A percentile compares a stretch with the other conserved stretches of the same genome.
Evolutionary conservation across 2,113 vertebrate genomes (phyloP).

Genomic region (Monarcha castaneiventris): DNA sequence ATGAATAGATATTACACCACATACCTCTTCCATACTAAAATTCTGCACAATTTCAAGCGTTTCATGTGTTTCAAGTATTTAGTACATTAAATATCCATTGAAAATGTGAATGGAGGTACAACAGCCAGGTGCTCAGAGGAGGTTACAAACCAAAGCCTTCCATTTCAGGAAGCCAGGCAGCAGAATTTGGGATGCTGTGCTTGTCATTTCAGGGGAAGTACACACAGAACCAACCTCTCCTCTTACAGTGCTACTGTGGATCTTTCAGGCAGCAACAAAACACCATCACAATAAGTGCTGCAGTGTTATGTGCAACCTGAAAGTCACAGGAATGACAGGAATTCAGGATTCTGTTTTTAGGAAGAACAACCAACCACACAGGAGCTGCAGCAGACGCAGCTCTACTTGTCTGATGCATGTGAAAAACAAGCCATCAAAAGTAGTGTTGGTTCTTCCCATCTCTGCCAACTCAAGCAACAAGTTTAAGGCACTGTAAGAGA

Average conservation of each 20-base stretch:
- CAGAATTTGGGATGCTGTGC: background rate
- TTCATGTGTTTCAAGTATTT: background rate
- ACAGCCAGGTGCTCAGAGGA: background rate
- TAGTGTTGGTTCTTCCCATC: background rate
- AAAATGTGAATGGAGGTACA: background rate
- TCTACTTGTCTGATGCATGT: background rate
- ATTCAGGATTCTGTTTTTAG: background rate
- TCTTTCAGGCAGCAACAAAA: background rate
- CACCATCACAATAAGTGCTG: background rate
- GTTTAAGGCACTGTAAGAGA: background rate
- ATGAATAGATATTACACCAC: background rate
- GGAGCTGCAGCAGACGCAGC: background rate
- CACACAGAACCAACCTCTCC: background rate
- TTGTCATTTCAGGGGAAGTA: background rate
- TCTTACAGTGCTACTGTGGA: background rate
- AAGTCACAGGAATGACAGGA: background rate
- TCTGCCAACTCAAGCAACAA: background rate
- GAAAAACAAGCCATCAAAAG: background rate
- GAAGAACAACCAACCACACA: background rate
- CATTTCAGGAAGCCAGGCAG: background rate
- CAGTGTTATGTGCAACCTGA: background rate
- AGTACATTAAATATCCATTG: background rate
- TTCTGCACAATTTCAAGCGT: background rate
- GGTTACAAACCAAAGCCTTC: background rate
- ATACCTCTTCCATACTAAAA: background rate